Percentiles rank a stretch among this genome's conserved stretches.
These are phyloP conservation scores for Hippoglossus hippoglossus DNA, from an alignment of 2,797 vertebrate genomes.

Conservation along the genomic window DNA sequence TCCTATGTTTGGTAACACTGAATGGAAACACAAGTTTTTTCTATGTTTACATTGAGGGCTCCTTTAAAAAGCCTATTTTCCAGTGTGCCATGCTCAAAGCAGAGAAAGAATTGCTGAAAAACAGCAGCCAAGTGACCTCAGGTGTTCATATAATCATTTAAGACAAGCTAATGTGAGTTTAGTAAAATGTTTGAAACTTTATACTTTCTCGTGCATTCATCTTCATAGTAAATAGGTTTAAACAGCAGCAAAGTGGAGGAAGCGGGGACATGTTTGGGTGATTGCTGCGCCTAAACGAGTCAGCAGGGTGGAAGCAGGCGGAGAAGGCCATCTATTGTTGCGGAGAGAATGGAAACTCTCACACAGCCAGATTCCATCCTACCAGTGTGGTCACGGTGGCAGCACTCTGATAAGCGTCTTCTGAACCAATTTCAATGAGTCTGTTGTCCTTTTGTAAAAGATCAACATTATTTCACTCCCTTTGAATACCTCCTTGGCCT, in stretches of 20 bases:
- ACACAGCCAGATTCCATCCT: conserved; percentile 72
- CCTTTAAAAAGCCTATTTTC: too few relatives aligned
- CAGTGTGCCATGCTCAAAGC: not conserved
- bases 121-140: not conserved
- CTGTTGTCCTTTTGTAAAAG: conserved; percentile 61
- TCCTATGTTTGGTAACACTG: too few relatives aligned
- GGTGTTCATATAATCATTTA: not conserved
- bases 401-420: conserved; percentile 64
- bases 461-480: conserved; percentile 45
- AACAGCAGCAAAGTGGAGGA: conserved; percentile 30
- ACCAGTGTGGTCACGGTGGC: conserved; percentile 58
- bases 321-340: conserved; percentile 78
- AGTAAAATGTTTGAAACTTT: not conserved
- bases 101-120: not conserved
- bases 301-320: conserved; percentile 52
- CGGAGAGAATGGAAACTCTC: conserved; percentile 72
- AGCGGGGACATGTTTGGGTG: conserved; percentile 41
- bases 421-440: conserved; percentile 66
- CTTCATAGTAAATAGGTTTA: conserved; percentile 30
- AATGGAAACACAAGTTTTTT: too few relatives aligned
- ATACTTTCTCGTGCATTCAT: not conserved
- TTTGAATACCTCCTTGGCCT: conserved; percentile 52
- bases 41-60: too few relatives aligned
- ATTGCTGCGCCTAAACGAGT: conserved; percentile 26
- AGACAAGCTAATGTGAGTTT: not conserved